These are phyloP conservation scores for Platycheirus rosarum DNA, from an alignment of 2,888 invertebrate species.

Conservation along the genomic window DNA sequence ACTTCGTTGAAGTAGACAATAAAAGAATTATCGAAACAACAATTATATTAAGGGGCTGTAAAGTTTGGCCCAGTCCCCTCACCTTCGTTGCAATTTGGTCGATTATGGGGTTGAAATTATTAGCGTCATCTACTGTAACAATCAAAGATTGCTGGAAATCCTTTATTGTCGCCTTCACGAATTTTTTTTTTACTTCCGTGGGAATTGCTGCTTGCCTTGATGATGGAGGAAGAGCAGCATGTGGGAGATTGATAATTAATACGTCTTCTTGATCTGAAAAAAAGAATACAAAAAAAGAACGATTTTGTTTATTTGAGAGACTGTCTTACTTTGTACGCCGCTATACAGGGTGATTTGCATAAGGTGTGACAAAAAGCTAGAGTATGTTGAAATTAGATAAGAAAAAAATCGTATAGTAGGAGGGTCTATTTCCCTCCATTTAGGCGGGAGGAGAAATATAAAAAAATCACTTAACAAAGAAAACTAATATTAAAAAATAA, in stretches of 20 bases:
- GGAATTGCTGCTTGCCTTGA: neutral
- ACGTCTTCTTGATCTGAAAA: neutral
- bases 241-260: constrained; percentile 1
- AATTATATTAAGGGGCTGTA: constrained; percentile 3
- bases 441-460: too few species aligned
- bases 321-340: too few species aligned
- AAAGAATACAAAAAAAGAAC: neutral
- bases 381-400: too few species aligned
- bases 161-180: constrained; percentile 4
- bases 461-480: too few species aligned
- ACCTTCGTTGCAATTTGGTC: constrained; percentile 22
- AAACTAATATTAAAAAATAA: too few species aligned
- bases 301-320: too few species aligned
- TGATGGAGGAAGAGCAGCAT: neutral
- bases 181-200: neutral
- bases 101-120: constrained; percentile 10
- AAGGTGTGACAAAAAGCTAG: too few species aligned
- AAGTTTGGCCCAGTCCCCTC: constrained; percentile 10
- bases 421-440: too few species aligned
- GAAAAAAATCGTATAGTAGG: too few species aligned
- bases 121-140: neutral
- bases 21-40: neutral
- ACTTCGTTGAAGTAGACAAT: constrained; percentile 11
- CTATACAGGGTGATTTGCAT: too few species aligned
- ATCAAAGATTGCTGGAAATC: constrained; percentile 1